Conservation (phyloP, 2,888 invertebrate genomes). For the Gastracanthus pulcherrimus region DNA sequence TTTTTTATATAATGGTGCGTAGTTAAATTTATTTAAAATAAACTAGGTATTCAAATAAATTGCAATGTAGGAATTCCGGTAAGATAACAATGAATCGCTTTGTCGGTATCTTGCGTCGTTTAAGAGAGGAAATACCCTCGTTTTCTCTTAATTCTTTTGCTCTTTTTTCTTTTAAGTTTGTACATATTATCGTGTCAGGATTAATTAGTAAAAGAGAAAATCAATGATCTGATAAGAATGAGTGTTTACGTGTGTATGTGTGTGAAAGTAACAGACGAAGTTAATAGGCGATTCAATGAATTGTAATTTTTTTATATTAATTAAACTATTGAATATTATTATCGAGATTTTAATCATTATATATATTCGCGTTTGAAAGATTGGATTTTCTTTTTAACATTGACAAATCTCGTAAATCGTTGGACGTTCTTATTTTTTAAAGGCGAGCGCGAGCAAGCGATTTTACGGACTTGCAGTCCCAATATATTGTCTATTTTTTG, state of each 20-base stretch:
- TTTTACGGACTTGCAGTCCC: constrained; percentile 11
- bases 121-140: constrained; percentile 6
- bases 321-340: constrained; percentile 12
- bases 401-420: constrained; percentile 25
- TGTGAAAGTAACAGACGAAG: neutral
- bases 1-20: neutral
- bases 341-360: constrained; percentile 47
- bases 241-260: neutral
- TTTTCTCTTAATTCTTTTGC: constrained; percentile 40
- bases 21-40: neutral
- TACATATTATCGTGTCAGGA: constrained; percentile 52
- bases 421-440: constrained; percentile 9
- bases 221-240: constrained; percentile 47
- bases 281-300: constrained; percentile 21
- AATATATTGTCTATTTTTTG: neutral
- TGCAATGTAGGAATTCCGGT: neutral
- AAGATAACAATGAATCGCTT: constrained; percentile 1
- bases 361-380: constrained; percentile 19
- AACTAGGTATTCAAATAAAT: constrained; percentile 19
- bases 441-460: neutral
- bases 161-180: constrained; percentile 57
- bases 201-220: constrained; percentile 24
- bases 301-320: constrained; percentile 24
- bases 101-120: constrained; percentile 23
- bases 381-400: constrained; percentile 32